Conservation (phyloP, 2,113 vertebrate genomes). For the Cromileptes altivelis region DNA sequence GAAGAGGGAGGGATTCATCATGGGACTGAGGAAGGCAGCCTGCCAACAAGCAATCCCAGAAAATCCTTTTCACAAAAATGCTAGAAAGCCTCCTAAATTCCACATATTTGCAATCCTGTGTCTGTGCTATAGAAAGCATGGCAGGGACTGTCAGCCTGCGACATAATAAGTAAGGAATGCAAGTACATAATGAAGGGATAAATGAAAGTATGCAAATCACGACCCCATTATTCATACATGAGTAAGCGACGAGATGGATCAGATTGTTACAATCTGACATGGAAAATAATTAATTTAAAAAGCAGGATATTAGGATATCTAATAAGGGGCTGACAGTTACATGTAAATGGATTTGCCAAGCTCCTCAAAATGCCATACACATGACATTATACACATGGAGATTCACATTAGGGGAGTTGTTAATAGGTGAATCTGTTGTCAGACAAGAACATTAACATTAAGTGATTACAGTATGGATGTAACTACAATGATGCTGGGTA, state of each 20-base stretch:
- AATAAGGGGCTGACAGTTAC: slow-evolving; percentile 12
- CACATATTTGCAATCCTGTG: slow-evolving; percentile 4
- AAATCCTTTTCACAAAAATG: slow-evolving; percentile 37
- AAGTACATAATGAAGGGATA: slow-evolving; percentile 5
- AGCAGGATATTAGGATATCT: slow-evolving; percentile 12
- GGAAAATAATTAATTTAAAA: slow-evolving; percentile 21
- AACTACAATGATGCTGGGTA: neutral
- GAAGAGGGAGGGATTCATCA: slow-evolving; percentile 32
- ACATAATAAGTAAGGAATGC: neutral
- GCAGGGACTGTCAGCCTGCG: neutral
- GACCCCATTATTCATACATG: slow-evolving; percentile 17
- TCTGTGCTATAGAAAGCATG: neutral
- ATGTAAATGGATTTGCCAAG: slow-evolving; percentile 2
- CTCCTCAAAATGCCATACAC: neutral
- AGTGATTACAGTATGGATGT: no score
- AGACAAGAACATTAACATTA: neutral
- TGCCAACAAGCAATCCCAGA: slow-evolving; percentile 28
- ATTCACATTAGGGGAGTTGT: neutral
- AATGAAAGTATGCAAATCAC: slow-evolving; percentile 21
- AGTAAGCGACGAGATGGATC: slow-evolving; percentile 10
- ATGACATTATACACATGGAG: neutral
- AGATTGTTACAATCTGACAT: slow-evolving; percentile 22
- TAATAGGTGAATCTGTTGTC: neutral
- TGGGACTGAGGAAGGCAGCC: slow-evolving; percentile 12
- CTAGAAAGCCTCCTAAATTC: slow-evolving; percentile 18